These are phyloP conservation scores for Leptinotarsa juncta DNA, from an alignment of 2,888 invertebrate species.

Conservation along the genomic window DNA sequence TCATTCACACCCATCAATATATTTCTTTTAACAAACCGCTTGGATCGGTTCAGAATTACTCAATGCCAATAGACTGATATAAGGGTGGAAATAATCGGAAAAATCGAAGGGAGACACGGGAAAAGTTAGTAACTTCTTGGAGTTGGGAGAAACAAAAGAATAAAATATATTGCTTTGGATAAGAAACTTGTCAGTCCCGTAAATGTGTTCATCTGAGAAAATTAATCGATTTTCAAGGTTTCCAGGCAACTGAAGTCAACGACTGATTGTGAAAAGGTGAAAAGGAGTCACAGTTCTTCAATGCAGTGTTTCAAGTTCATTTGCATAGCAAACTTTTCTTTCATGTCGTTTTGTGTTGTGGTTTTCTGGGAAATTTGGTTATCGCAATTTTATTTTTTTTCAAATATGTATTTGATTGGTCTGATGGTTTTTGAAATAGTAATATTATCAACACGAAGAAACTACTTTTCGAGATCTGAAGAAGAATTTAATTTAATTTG, in stretches of 20 bases:
- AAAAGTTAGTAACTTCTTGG: constrained; percentile 37
- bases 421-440: too few relatives aligned
- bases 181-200: constrained; percentile 66
- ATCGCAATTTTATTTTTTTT: too few relatives aligned
- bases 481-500: too few relatives aligned
- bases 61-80: constrained; percentile 37
- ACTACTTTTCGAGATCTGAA: too few relatives aligned
- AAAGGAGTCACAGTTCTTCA: too few relatives aligned
- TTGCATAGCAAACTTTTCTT: too few relatives aligned
- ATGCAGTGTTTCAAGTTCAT: not conserved
- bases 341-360: too few relatives aligned
- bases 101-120: constrained; percentile 35
- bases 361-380: too few relatives aligned
- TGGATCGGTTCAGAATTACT: constrained; percentile 28
- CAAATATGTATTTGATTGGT: too few relatives aligned
- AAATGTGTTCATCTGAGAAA: constrained; percentile 66
- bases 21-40: constrained; percentile 7
- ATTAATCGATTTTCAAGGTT: constrained; percentile 58
- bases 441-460: too few relatives aligned
- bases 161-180: constrained; percentile 66
- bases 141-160: constrained; percentile 61
- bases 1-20: not conserved
- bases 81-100: constrained; percentile 33
- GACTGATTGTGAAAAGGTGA: not conserved
- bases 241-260: not conserved